These are phyloP conservation scores for Ceuthmochares aereus DNA, from an alignment of 2,113 vertebrate genomes.

Conservation along the genomic window DNA sequence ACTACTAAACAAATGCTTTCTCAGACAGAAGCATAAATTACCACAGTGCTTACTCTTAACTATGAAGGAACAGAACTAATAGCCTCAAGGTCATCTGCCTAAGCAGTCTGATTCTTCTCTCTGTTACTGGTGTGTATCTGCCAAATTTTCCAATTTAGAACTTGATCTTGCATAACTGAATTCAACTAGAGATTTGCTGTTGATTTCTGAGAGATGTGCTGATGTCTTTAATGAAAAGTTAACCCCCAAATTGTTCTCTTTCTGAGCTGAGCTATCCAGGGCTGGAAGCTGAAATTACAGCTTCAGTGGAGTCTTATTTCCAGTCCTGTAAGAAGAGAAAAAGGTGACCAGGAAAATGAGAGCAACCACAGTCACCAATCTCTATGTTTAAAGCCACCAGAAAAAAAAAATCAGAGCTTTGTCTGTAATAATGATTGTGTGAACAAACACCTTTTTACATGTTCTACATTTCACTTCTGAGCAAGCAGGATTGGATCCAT, in stretches of 20 bases:
- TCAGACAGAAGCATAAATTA: background rate
- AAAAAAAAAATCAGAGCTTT: background rate
- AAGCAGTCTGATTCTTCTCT: background rate
- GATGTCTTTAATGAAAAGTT: background rate
- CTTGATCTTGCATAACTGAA: background rate
- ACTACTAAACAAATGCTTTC: background rate
- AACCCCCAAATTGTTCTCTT: background rate
- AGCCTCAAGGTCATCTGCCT: background rate
- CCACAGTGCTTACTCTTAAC: background rate
- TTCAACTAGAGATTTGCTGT: background rate
- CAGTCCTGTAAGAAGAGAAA: background rate
- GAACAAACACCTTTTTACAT: background rate
- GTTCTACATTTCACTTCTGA: background rate
- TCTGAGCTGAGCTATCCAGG: background rate
- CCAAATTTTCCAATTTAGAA: background rate
- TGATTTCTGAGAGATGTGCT: background rate
- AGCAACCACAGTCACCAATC: accelerated
- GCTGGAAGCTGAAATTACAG: constrained; percentile 25
- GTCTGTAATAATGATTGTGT: background rate
- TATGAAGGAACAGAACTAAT: background rate
- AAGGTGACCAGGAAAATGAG: background rate
- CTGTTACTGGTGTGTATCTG: background rate
- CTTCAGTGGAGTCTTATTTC: background rate
- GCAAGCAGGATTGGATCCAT: background rate
- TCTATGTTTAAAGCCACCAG: background rate